Base-by-base conservation (phyloP, 2,888 invertebrate species). In the Rhamphomyia laevipes region DNA sequence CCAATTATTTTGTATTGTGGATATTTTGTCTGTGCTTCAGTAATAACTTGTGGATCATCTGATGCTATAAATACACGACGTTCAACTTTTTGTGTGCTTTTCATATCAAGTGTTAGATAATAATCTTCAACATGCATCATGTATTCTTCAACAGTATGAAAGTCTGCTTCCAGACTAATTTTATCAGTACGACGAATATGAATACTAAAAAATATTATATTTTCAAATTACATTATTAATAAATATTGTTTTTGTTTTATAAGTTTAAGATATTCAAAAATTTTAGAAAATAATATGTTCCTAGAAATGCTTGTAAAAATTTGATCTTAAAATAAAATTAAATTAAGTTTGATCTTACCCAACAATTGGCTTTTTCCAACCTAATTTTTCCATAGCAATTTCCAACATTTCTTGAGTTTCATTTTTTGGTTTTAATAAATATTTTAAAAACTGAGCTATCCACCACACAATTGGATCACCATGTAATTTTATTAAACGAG, bases 101-200 rank as follows among this genome's bases (percentile, higher is more conserved):
- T 78, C 40, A 82, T 70, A 63, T 86, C 85, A 47, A 87, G 70
- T 56, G 81, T 80, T 48, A 84, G 78, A 69, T 82, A 96, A 68
- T 89, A 95, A 53, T 91, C 88, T 56, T 87, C 84, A 1, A 94
- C 95, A 62, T 88, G 85, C 0, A 73, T 69, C 97, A 99, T 99
- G 69, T 99, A 99, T 68, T 99, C 97, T 56, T 89, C 86, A 13
- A 99, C 78, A 53, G 84, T 77, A 66, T 99, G 99, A 71, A 86
- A 96, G 1, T 93, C 88, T 0, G 99, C 99, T n/a, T n/a, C n/a
- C n/a, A n/a, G n/a, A n/a, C n/a, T n/a, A n/a, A n/a, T 13, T 90
- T 81, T 64, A 90, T n/a, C n/a, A n/a, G n/a, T n/a, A n/a, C n/a
- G n/a, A n/a, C n/a, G n/a, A n/a, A n/a, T n/a, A n/a, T n/a, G 89